Conservation (phyloP, 1,140 invertebrate genomes). For the Dreissena polymorpha region DNA sequence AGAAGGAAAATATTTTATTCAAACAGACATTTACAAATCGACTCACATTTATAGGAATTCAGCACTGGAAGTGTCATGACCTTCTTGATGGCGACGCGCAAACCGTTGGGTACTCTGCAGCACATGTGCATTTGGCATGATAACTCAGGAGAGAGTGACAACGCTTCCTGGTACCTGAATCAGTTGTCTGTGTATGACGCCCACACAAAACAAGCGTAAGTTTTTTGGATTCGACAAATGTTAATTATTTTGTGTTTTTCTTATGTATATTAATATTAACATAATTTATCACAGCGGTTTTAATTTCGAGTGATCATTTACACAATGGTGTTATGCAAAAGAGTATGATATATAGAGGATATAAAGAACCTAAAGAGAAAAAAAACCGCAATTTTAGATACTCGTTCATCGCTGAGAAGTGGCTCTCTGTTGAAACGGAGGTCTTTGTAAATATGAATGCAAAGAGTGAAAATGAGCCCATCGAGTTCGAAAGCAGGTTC, state of each 20-base stretch:
- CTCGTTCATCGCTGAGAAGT: constrained; percentile 73
- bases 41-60: constrained; percentile 61
- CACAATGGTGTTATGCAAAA: too few species aligned
- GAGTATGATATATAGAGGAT: too few species aligned
- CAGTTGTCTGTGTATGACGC: constrained; percentile 80
- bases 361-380: too few species aligned
- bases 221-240: not conserved
- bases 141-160: constrained; percentile 72
- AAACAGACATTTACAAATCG: too few species aligned
- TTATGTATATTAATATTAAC: not conserved
- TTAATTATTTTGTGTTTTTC: not conserved
- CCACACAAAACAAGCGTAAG: constrained; percentile 73
- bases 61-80: constrained; percentile 71
- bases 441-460: constrained; percentile 67
- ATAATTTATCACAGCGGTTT: not conserved
- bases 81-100: constrained; percentile 72
- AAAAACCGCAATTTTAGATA: constrained; percentile 60
- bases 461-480: constrained; percentile 61
- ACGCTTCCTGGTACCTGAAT: constrained; percentile 76
- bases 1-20: too few species aligned
- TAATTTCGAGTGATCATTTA: not conserved
- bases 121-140: constrained; percentile 79
- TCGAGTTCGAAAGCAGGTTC: constrained; percentile 67
- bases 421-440: constrained; percentile 73
- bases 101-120: constrained; percentile 71